These are phyloP conservation scores for Heliocidaris erythrogramma DNA, from an alignment of 35 echinoderm and acorn worm species.

Conservation along the genomic window DNA sequence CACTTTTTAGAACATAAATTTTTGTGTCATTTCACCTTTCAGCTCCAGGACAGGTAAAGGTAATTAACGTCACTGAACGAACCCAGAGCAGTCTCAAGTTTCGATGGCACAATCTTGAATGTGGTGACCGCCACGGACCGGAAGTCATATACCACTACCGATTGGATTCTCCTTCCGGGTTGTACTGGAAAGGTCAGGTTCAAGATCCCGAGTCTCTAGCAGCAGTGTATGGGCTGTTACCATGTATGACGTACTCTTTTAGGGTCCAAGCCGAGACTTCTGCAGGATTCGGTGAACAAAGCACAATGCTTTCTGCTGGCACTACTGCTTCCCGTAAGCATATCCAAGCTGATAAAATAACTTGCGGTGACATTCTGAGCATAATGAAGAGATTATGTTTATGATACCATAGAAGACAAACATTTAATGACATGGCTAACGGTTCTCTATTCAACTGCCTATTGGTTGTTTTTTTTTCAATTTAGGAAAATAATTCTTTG, in stretches of 20 bases:
- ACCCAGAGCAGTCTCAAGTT: conserved; percentile 12
- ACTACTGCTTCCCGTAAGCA: conserved; percentile 28
- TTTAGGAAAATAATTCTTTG: no score
- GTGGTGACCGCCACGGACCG: conserved; percentile 24
- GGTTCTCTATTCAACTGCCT: no score
- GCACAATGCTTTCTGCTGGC: neutral
- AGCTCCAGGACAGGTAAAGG: neutral
- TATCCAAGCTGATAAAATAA: neutral
- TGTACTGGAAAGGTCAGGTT: neutral
- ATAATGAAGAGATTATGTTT: neutral
- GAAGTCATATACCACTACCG: conserved; percentile 44
- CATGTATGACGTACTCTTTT: conserved; percentile 14
- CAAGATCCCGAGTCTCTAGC: conserved; percentile 17
- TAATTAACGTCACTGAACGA: neutral
- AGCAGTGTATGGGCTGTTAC: neutral
- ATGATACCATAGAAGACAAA: no score
- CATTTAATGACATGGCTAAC: no score
- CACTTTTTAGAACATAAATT: neutral
- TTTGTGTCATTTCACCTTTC: neutral
- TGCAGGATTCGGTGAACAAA: conserved; percentile 7
- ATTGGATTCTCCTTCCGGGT: conserved; percentile 26
- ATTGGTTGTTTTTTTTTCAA: no score
- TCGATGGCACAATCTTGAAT: conserved; percentile 16
- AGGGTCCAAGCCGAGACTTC: neutral
- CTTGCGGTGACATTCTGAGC: neutral